Evolutionary conservation across 2,888 invertebrate species (phyloP).

Genomic region (Diaphora mendica): DNA sequence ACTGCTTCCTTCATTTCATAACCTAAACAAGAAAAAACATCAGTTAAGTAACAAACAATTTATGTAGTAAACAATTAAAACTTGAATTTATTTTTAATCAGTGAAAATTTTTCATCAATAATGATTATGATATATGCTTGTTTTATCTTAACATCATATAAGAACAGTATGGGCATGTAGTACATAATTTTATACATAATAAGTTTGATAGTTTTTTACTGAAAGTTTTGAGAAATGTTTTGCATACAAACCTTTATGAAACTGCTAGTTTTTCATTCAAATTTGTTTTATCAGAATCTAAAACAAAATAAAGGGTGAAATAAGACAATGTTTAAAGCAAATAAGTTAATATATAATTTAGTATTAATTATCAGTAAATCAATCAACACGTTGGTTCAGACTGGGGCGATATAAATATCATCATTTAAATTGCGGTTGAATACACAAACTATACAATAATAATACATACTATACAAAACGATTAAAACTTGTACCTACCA

Average conservation of each 20-base stretch:
- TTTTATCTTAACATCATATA: conserved; percentile 7
- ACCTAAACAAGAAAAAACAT: not conserved
- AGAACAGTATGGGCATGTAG: not conserved
- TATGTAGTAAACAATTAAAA: not conserved
- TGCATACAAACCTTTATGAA: conserved; percentile 1
- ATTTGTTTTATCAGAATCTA: not conserved
- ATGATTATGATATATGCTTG: conserved; percentile 19
- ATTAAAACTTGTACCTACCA: not conserved
- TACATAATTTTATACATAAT: not conserved
- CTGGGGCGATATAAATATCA: conserved; percentile 72
- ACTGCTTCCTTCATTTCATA: not conserved
- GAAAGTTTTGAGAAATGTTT: not conserved
- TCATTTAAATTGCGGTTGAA: conserved; percentile 41
- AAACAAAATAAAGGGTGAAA: not conserved
- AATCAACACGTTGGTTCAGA: conserved; percentile 69
- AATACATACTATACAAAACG: no score
- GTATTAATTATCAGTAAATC: conserved; percentile 54
- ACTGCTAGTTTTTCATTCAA: not conserved
- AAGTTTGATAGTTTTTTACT: not conserved
- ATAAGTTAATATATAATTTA: not conserved
- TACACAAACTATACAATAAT: not conserved
- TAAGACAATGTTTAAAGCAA: not conserved
- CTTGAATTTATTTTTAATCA: not conserved
- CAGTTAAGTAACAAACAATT: not conserved
- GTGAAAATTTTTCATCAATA: conserved; percentile 10